phyloP scores from a whole-genome alignment of 2,113 vertebrate genomes.

The Coracopsis vasa region DNA sequence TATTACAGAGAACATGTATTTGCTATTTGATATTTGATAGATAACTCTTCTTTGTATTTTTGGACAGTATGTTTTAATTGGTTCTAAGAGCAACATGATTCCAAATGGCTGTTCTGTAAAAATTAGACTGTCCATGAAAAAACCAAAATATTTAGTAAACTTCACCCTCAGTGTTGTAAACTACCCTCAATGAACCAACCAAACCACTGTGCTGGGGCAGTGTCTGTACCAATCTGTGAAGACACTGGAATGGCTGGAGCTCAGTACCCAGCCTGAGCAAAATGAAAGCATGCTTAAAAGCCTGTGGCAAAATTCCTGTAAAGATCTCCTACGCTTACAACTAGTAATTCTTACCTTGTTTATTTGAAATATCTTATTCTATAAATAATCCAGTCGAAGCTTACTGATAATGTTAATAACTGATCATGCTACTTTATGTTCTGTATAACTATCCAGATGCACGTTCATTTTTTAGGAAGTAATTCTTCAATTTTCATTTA shows the following conservation, averaged over 20 bases:
- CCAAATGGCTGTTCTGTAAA: not conserved
- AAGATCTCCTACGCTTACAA: not conserved
- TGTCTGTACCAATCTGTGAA: not conserved
- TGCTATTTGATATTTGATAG: not conserved
- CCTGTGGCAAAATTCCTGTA: not conserved
- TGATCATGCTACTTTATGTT: not conserved
- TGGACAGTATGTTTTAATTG: not conserved
- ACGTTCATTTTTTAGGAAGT: not conserved
- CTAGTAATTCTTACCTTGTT: not conserved
- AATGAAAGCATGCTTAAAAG: not conserved
- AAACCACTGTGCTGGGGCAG: fast-evolving
- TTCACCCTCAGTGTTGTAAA: not conserved
- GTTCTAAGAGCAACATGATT: not conserved
- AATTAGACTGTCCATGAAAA: not conserved
- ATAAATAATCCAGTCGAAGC: not conserved
- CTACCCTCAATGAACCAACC: not conserved
- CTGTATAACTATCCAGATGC: not conserved
- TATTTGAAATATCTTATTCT: not conserved
- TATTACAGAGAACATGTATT: not conserved
- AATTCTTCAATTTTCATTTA: not conserved
- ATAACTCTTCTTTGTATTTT: not conserved
- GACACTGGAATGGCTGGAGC: not conserved
- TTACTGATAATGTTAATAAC: not conserved
- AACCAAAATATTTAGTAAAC: not conserved
- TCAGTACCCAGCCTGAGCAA: not conserved